Evolutionary conservation across 2,888 invertebrate genomes (phyloP).

Genomic region (Acrobasis suavella): DNA sequence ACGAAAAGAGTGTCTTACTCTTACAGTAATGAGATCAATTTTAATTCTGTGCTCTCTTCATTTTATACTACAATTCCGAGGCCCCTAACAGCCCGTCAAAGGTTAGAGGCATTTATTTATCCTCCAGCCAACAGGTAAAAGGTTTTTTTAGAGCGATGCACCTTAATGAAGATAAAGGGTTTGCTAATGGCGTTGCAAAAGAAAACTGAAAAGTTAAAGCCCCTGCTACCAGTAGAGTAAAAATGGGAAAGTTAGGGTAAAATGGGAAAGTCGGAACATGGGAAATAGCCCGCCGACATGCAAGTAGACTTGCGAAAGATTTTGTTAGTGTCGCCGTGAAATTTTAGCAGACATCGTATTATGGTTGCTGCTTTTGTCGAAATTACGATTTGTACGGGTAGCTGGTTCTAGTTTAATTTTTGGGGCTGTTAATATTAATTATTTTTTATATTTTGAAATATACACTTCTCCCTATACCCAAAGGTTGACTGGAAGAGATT

Average conservation of each 20-base stretch:
- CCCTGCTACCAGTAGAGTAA: conserved; percentile 6
- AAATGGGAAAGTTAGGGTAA: not conserved
- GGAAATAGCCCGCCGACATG: conserved; percentile 1
- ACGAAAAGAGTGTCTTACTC: no score
- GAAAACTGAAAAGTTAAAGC: conserved; percentile 57
- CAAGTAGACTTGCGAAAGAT: not conserved
- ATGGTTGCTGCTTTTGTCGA: not conserved
- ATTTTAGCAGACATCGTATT: not conserved
- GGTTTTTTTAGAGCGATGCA: conserved; percentile 65
- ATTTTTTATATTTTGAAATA: no score
- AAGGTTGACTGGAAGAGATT: no score
- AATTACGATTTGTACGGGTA: not conserved
- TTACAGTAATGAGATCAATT: no score
- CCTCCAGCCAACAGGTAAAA: conserved; percentile 65
- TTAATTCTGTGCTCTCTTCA: not conserved
- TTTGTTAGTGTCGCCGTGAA: not conserved
- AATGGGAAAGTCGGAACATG: not conserved
- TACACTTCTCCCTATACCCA: no score
- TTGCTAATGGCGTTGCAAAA: conserved; percentile 59
- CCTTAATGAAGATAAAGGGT: conserved; percentile 71
- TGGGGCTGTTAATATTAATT: no score
- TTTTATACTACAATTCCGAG: conserved; percentile 9
- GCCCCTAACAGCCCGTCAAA: conserved; percentile 25
- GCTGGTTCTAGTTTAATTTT: not conserved
- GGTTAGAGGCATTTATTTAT: conserved; percentile 53